Evolutionary conservation across 2,888 invertebrate species (phyloP), one percentile per base, ranked within the genome.

Genomic region (Criorhina ranunculi): DNA sequence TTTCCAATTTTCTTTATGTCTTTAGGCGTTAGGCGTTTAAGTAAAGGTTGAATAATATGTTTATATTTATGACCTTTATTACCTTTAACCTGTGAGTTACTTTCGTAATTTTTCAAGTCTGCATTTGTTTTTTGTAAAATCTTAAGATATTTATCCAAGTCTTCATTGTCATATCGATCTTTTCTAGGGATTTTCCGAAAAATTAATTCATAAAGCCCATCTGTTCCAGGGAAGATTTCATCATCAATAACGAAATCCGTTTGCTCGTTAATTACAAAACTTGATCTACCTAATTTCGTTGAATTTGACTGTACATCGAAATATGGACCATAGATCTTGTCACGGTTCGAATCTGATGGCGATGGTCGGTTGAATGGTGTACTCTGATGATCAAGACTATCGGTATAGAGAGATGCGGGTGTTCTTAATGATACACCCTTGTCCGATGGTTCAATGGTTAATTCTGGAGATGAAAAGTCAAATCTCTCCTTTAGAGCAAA

Each of bases 261-360:
- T 12, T 70, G 44, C 5, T 29, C 49, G 24, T 59, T 49, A 9
- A 59, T 46, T 17, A 24, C 0, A 24, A 70, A 59, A 35, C 9
- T 37, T 46, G 29, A 60, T n/a, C 19, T 51, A 9, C 49, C 40
- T 35, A 44, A 33, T 73, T 72, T 40, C 9, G 12, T 17, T 42
- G 60, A 51, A 37, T 51, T 29, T 49, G 67, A 42, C 7, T 64
- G 46, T 2, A 33, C 35, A 67, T 53, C 53, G 15, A 53, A 53
- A 53, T 67, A 49, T 37, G 64, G 51, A 17, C 51, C 37, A 42
- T 42, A 59, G 2, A n/a, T 24, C 11, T 40, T 59, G 46, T 62
- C 46, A 62, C 17, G 62, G 46, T 62, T 62, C 9, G 46, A 46
- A 11, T 62, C 62, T 24, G 62, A 62, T 62, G 33, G 15, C 7